Base-by-base conservation (phyloP, 2,113 vertebrate species). In the Ranitomeya imitator region DNA sequence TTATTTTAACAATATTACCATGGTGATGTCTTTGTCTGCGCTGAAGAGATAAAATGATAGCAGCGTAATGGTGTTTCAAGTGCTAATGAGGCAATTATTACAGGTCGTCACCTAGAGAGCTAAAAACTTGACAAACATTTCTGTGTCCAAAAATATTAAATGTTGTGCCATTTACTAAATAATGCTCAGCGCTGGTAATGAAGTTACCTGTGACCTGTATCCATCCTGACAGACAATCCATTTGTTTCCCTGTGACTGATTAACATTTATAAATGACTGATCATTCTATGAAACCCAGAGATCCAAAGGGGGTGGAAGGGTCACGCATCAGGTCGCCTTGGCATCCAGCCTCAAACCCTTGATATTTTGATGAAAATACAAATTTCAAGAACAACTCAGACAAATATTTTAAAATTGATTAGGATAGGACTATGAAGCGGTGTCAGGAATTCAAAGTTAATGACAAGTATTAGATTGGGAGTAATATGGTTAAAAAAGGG, bases 1-100 rank as follows among this genome's bases (percentile, higher is more conserved):
- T 84, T 84, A 78, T 88, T 88, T 67, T 79, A 83, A 84, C 87
- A 78, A 77, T 84, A 78, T 78, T 77, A 61, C 87, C 57, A 84
- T 88, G 71, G 37, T 84, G 78, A 88, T 88, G 63, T 84, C 59
- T 76, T 83, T 88, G 87, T 84, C 87, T 83, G 87, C 76, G 15
- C 14, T 79, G 45, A 45, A 31, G 60, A 77, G 87, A 88, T 77
- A 79, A 63, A 88, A 88, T 77, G 80, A 88, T 83, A 78, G 37
- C 87, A 76, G 80, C 80, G 21, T 88, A 84, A 88, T 88, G 87
- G 57, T 71, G 81, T 84, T 88, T 89, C 82, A 79, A 85, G 81
- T 89, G 87, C 73, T 89, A 89, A 89, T 89, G 82, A 89, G 87
- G 71, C 76, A 89, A 89, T 89, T 89, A 89, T 69, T 54, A 61